Evolutionary conservation across 2,888 invertebrate species (phyloP).

Genomic region (Helleia helle): DNA sequence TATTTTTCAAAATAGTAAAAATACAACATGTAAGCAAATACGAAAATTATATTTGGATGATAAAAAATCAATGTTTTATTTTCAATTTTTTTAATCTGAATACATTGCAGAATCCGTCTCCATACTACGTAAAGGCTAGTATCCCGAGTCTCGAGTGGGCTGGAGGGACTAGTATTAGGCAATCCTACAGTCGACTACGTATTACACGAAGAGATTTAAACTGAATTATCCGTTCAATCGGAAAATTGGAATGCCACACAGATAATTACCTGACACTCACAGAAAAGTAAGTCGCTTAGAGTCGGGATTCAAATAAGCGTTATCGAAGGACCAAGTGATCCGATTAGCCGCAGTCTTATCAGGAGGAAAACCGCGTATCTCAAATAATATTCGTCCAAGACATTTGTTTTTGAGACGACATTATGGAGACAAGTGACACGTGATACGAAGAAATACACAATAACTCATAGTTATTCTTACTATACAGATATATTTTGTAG

Average conservation of each 20-base stretch:
- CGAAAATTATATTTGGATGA: too few relatives aligned
- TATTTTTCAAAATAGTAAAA: too few relatives aligned
- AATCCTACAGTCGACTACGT: constrained; percentile 56
- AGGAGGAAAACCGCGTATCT: constrained; percentile 37
- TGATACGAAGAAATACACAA: too few relatives aligned
- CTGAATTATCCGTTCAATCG: constrained; percentile 73
- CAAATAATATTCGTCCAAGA: neutral
- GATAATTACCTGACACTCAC: constrained; percentile 75
- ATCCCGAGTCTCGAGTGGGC: constrained; percentile 39
- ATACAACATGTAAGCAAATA: too few relatives aligned
- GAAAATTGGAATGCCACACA: constrained; percentile 74
- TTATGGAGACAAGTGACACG: too few relatives aligned
- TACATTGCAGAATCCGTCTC: constrained; percentile 16
- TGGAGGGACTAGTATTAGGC: constrained; percentile 63
- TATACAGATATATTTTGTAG: too few relatives aligned
- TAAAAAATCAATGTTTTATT: too few relatives aligned
- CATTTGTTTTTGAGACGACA: too few relatives aligned
- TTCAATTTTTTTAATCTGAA: too few relatives aligned
- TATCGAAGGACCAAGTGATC: constrained; percentile 52
- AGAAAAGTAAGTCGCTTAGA: constrained; percentile 69
- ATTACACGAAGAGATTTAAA: constrained; percentile 72
- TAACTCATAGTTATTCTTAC: too few relatives aligned
- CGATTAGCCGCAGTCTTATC: constrained; percentile 41
- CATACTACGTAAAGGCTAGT: constrained; percentile 16
- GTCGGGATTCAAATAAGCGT: constrained; percentile 70